Evolutionary conservation across 2,113 vertebrate species (phyloP).

Genomic region (Catharus minimus): DNA sequence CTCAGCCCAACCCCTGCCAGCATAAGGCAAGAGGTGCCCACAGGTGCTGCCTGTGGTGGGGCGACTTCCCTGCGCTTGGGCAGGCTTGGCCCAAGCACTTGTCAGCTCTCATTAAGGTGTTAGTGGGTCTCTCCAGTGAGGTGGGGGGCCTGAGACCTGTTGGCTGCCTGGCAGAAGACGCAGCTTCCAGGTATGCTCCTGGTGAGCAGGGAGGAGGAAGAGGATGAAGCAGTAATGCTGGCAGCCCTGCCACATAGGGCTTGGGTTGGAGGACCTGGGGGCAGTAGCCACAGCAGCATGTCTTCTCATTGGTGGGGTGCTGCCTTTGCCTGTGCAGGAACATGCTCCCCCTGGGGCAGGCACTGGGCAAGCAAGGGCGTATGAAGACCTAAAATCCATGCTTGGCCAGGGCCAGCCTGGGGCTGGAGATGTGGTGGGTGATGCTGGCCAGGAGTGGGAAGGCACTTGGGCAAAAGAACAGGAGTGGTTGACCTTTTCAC

Average conservation of each 20-base stretch:
- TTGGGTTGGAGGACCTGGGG: background rate
- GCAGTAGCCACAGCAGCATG: accelerated
- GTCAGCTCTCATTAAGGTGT: constrained; percentile 34
- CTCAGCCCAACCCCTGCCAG: background rate
- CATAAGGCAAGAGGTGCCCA: background rate
- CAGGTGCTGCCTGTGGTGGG: background rate
- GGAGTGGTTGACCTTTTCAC: background rate
- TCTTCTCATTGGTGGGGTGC: accelerated
- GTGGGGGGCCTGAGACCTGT: background rate
- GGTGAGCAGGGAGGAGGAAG: background rate
- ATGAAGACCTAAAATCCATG: background rate
- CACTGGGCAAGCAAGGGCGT: accelerated
- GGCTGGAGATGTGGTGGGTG: background rate
- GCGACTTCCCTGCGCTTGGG: background rate
- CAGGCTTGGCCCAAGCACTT: background rate
- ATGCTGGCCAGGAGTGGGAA: background rate
- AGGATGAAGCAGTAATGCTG: background rate
- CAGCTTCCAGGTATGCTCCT: background rate
- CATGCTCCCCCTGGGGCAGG: background rate
- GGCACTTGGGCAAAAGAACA: accelerated
- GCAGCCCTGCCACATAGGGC: background rate
- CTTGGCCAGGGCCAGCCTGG: background rate
- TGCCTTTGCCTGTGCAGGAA: background rate
- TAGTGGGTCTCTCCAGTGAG: accelerated
- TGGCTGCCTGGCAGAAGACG: accelerated